phyloP scores from a whole-genome alignment of 2,113 vertebrate genomes.

The Astatoreochromis straeleni region DNA sequence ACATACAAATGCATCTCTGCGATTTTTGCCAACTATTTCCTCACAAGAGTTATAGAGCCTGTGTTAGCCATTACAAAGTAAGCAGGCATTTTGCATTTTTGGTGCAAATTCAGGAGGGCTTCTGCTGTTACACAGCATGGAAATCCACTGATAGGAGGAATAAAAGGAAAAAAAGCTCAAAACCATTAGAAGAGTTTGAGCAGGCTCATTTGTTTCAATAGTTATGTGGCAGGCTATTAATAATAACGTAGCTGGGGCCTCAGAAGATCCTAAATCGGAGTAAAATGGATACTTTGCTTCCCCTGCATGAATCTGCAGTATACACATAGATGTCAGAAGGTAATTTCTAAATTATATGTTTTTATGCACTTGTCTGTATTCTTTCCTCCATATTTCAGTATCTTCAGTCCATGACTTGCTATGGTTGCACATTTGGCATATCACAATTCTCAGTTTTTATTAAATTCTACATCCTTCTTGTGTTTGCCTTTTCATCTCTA shows the following conservation, averaged over 20 bases:
- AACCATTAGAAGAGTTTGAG: not conserved
- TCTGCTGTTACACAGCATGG: not conserved
- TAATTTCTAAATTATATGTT: not conserved
- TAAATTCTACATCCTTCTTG: not conserved
- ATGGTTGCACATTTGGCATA: not conserved
- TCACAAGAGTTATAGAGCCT: not conserved
- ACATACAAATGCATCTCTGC: not conserved
- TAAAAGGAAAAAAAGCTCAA: not conserved
- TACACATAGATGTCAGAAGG: not conserved
- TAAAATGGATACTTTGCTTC: not conserved
- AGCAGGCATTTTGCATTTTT: not conserved
- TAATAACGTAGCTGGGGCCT: not conserved
- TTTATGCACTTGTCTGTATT: not conserved
- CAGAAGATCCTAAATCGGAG: not conserved
- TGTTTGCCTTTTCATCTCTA: conserved; percentile 2
- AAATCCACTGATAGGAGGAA: not conserved
- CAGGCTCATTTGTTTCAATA: not conserved
- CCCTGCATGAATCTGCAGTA: not conserved
- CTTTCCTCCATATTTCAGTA: not conserved
- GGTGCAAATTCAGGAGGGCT: not conserved
- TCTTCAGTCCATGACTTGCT: not conserved
- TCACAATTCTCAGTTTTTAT: not conserved
- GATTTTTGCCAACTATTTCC: not conserved
- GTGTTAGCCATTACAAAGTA: not conserved
- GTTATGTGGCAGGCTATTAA: not conserved